These are phyloP conservation scores for Plutella xylostella DNA, from an alignment of 2,888 invertebrate genomes.

Conservation along the genomic window DNA sequence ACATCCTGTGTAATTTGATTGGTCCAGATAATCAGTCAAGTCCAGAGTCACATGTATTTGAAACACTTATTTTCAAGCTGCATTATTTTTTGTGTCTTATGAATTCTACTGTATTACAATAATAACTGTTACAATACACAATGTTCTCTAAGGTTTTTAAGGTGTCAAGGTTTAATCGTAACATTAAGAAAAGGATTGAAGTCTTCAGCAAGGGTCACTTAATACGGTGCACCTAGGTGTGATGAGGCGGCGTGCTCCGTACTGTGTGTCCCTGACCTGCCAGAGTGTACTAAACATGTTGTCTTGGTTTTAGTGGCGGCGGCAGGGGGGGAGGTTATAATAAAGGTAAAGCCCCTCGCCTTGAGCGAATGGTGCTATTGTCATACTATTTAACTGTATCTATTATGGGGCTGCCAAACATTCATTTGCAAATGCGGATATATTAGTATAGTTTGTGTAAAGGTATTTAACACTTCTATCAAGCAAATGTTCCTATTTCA, in stretches of 20 bases:
- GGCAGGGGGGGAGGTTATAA: constrained; percentile 95
- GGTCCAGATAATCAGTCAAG: constrained; percentile 5
- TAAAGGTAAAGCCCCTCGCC: constrained; percentile 93
- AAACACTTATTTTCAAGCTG: no score
- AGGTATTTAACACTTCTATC: no score
- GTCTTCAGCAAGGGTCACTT: constrained; percentile 55
- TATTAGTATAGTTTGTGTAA: no score
- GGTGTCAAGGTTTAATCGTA: constrained; percentile 59
- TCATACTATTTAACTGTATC: constrained; percentile 66
- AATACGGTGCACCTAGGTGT: constrained; percentile 63
- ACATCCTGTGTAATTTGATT: no score
- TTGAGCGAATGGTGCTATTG: constrained; percentile 81
- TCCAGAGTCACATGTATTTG: no score
- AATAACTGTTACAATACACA: not conserved
- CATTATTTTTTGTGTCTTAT: not conserved
- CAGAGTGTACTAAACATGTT: constrained; percentile 79
- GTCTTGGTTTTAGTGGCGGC: constrained; percentile 94
- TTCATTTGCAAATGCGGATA: no score
- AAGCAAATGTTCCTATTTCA: no score
- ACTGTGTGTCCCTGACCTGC: constrained; percentile 58
- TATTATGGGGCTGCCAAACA: constrained; percentile 64
- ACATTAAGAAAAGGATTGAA: constrained; percentile 72
- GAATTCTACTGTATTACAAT: no score
- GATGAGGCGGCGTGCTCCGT: constrained; percentile 68
- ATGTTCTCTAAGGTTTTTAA: constrained; percentile 62